A percentile compares a stretch with the other conserved stretches of the same genome.
phyloP scores from a whole-genome alignment of 1,140 invertebrate genomes.

The Agrilus planipennis region DNA sequence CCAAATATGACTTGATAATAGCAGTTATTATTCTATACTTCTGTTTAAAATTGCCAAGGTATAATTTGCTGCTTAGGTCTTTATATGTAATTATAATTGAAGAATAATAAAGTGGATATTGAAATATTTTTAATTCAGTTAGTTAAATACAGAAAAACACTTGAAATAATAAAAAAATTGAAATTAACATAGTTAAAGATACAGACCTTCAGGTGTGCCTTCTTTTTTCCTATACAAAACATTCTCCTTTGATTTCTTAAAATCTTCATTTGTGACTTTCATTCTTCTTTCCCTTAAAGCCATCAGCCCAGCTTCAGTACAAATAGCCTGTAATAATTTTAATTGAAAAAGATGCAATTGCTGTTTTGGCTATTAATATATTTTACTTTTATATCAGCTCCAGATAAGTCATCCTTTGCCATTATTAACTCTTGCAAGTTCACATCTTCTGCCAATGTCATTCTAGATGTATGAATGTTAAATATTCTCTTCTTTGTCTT shows the following conservation, averaged over 20 bases:
- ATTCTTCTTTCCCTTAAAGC: conserved; percentile 94
- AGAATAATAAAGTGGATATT: neutral
- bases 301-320: conserved; percentile 97
- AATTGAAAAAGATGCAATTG: conserved; percentile 2
- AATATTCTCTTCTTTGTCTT: conserved; percentile 98
- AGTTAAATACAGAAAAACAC: neutral
- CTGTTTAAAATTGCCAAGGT: neutral
- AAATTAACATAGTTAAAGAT: conserved; percentile 59
- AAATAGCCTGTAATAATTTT: conserved; percentile 73
- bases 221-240: conserved; percentile 99
- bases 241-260: conserved; percentile 99
- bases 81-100: neutral
- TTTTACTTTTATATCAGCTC: conserved; percentile 76
- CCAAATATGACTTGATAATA: neutral
- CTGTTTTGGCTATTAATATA: conserved; percentile 5
- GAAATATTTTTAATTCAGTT: neutral
- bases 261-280: conserved; percentile 99
- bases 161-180: conserved; percentile 1
- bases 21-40: neutral
- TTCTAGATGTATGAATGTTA: conserved; percentile 94
- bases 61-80: neutral
- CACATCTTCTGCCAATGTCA: conserved; percentile 96
- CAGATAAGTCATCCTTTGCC: conserved; percentile 98
- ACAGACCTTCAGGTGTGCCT: conserved; percentile 96
- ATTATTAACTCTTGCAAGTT: conserved; percentile 97